Evolutionary conservation across 1,140 invertebrate genomes (phyloP).

Genomic region (Drosophila sturtevanti): DNA sequence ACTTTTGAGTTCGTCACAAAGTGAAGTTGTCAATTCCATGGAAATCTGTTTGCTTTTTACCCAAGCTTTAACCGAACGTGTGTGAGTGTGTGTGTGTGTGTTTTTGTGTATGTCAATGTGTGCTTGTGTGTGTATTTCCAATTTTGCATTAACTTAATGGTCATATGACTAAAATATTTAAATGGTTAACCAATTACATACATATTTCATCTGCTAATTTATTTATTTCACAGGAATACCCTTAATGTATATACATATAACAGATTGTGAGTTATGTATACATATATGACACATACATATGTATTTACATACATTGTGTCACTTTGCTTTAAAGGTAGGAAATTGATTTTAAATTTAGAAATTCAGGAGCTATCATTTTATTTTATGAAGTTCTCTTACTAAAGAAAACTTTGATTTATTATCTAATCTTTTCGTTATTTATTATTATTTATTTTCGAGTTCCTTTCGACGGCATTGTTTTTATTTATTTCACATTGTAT

Average conservation of each 20-base stretch:
- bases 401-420: no score
- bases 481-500: no score
- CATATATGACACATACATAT: no score
- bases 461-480: no score
- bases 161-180: constrained; percentile 7
- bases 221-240: constrained; percentile 8
- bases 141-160: not conserved
- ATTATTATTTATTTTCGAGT: no score
- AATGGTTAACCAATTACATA: constrained; percentile 3
- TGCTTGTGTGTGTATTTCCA: not conserved
- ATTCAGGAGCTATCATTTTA: no score
- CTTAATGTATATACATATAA: not conserved
- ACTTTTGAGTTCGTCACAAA: constrained; percentile 3
- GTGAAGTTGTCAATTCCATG: constrained; percentile 19
- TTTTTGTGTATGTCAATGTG: not conserved
- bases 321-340: not conserved
- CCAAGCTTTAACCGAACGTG: constrained; percentile 19
- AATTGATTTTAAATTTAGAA: no score
- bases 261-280: no score
- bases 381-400: no score
- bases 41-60: constrained; percentile 18
- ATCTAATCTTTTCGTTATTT: no score
- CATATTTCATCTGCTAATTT: constrained; percentile 2
- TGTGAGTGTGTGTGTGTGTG: not conserved
- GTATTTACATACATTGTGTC: not conserved